Evolutionary conservation across 2,888 invertebrate species (phyloP).

Genomic region (Erebia aethiops): DNA sequence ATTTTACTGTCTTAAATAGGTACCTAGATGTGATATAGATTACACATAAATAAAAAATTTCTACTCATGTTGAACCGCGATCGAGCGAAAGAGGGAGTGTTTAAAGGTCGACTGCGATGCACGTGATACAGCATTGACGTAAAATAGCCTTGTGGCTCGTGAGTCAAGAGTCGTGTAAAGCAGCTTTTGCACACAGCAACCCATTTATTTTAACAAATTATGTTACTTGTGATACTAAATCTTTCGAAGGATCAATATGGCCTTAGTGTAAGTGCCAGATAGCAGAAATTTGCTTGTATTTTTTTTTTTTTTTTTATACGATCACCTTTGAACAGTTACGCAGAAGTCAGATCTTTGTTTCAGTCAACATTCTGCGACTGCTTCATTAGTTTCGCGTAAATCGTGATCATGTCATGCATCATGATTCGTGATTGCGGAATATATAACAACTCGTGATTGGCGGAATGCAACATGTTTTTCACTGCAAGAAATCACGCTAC

Average conservation of each 20-base stretch:
- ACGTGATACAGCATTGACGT: conserved; percentile 62
- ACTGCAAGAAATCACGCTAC: conserved; percentile 12
- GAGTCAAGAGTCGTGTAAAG: conserved; percentile 17
- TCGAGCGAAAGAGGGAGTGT: conserved; percentile 33
- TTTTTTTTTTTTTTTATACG: too few species aligned
- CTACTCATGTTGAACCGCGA: conserved; percentile 24
- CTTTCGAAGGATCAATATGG: background rate
- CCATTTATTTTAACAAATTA: conserved; percentile 22
- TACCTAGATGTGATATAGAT: background rate
- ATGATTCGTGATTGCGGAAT: background rate
- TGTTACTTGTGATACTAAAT: background rate
- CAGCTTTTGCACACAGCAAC: conserved; percentile 36
- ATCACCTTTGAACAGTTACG: too few species aligned
- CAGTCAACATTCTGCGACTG: too few species aligned
- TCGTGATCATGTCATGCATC: too few species aligned
- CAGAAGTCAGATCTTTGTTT: too few species aligned
- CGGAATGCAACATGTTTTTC: conserved; percentile 8
- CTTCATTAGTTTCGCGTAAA: too few species aligned
- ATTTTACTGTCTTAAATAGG: too few species aligned
- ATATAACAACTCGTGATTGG: background rate
- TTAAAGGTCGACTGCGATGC: conserved; percentile 54
- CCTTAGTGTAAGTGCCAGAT: background rate
- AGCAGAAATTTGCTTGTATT: background rate
- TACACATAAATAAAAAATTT: conserved; percentile 8
- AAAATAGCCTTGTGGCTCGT: conserved; percentile 50